Evolutionary conservation across 2,888 invertebrate genomes (phyloP).

Genomic region (Petrophora chlorosata): DNA sequence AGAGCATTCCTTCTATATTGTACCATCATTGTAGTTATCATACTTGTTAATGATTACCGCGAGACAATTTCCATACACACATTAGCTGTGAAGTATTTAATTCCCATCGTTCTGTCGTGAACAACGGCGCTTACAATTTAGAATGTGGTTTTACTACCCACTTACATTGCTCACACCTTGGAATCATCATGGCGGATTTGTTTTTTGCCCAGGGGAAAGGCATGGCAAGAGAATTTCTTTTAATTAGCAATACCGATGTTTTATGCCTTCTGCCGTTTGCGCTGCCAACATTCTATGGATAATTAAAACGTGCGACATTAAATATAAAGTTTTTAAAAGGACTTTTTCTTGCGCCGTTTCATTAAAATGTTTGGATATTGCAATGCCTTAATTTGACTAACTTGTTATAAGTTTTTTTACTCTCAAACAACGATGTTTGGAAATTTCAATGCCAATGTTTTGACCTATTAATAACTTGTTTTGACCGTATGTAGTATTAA

Average conservation of each 20-base stretch:
- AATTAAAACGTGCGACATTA: slow-evolving; percentile 35
- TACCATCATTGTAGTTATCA: slow-evolving; percentile 33
- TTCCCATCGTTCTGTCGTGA: slow-evolving; percentile 57
- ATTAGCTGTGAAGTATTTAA: slow-evolving; percentile 51
- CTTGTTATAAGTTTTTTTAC: not conserved
- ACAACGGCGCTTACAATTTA: slow-evolving; percentile 63
- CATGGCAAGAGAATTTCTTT: slow-evolving; percentile 66
- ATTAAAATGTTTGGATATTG: slow-evolving; percentile 26
- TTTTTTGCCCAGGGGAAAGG: slow-evolving; percentile 64
- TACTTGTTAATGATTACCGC: slow-evolving; percentile 35
- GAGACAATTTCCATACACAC: slow-evolving; percentile 54
- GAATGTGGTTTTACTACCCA: slow-evolving; percentile 63
- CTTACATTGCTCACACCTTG: slow-evolving; percentile 75
- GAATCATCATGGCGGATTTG: slow-evolving; percentile 60
- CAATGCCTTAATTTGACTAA: slow-evolving; percentile 1
- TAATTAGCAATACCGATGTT: slow-evolving; percentile 67
- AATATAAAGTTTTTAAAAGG: slow-evolving; percentile 31
- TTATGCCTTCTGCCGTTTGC: slow-evolving; percentile 33
- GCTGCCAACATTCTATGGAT: slow-evolving; percentile 53
- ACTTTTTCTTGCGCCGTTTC: slow-evolving; percentile 26
- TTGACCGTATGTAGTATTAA: too few species aligned
- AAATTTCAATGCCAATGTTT: too few species aligned
- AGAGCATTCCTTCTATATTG: slow-evolving; percentile 29
- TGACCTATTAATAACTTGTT: too few species aligned
- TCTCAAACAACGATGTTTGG: not conserved